These are phyloP conservation scores for Pica pica DNA, from an alignment of 2,113 vertebrate species.

Conservation along the genomic window DNA sequence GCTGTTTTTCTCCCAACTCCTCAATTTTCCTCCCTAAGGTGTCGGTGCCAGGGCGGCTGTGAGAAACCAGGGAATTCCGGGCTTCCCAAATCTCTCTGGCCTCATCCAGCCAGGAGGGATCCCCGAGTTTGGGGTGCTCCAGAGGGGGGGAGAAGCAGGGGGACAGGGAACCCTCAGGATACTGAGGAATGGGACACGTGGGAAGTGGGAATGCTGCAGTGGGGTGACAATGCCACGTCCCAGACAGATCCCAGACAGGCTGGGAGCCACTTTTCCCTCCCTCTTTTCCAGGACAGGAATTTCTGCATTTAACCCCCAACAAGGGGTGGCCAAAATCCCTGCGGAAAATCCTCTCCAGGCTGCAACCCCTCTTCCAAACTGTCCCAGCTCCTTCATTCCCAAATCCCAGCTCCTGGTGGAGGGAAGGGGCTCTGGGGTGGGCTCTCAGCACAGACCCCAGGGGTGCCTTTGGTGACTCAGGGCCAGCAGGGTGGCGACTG, in stretches of 20 bases:
- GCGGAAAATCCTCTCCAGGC: background rate
- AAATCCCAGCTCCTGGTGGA: background rate
- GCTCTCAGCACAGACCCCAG: background rate
- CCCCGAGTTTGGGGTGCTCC: rapidly evolving
- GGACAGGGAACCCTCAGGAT: rapidly evolving
- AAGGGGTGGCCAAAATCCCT: background rate
- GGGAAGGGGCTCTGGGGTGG: rapidly evolving
- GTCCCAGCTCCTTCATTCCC: background rate
- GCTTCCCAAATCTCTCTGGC: background rate
- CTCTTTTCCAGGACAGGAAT: background rate
- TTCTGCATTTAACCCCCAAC: background rate
- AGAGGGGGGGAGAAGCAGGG: background rate
- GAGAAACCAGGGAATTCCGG: background rate
- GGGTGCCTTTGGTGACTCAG: background rate
- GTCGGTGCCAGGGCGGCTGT: background rate
- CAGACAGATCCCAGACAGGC: background rate
- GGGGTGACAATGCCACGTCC: background rate
- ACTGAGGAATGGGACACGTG: rapidly evolving
- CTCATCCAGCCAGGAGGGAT: background rate
- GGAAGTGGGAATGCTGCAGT: background rate
- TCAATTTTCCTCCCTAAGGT: background rate
- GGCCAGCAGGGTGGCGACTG: rapidly evolving
- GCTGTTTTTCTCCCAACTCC: background rate
- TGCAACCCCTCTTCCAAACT: rapidly evolving
- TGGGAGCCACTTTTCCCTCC: background rate